Evolutionary conservation across 2,113 vertebrate species (phyloP).

Genomic region (Pteropus alecto): DNA sequence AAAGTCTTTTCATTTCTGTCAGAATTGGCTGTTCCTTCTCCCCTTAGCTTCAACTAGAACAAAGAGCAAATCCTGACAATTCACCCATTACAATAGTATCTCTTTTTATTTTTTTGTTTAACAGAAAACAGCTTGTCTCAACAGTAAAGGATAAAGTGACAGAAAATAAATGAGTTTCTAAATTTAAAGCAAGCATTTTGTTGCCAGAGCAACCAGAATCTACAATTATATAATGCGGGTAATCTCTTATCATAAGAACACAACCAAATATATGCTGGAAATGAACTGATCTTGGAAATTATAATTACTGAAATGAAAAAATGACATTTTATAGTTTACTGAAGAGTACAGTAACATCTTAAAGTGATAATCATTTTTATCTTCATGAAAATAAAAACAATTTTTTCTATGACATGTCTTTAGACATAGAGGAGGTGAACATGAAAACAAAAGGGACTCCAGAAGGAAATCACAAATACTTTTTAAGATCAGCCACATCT

Average conservation of each 20-base stretch:
- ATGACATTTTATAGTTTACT: not conserved
- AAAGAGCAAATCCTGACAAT: not conserved
- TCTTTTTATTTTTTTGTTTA: conserved; percentile 74
- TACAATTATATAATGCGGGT: conserved; percentile 78
- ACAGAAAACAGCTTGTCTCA: conserved; percentile 78
- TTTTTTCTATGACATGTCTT: not conserved
- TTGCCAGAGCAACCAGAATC: conserved; percentile 78
- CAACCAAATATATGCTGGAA: conserved; percentile 50
- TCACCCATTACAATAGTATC: conserved; percentile 43
- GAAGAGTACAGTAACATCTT: not conserved
- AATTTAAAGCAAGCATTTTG: conserved; percentile 77
- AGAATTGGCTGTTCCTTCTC: not conserved
- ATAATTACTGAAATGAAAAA: conserved; percentile 62
- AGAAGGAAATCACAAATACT: conserved; percentile 17
- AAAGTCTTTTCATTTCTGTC: conserved; percentile 14
- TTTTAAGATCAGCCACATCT: not conserved
- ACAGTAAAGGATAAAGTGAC: conserved; percentile 77
- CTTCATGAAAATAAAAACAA: not conserved
- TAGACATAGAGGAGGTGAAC: not conserved
- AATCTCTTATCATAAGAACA: conserved; percentile 53
- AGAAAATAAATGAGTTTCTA: conserved; percentile 83
- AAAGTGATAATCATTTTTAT: conserved; percentile 32
- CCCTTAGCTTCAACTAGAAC: conserved; percentile 42
- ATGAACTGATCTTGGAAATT: conserved; percentile 39
- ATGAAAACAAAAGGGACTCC: not conserved